Evolutionary conservation across 2,888 invertebrate genomes (phyloP).

Genomic region (Nysson spinosus): DNA sequence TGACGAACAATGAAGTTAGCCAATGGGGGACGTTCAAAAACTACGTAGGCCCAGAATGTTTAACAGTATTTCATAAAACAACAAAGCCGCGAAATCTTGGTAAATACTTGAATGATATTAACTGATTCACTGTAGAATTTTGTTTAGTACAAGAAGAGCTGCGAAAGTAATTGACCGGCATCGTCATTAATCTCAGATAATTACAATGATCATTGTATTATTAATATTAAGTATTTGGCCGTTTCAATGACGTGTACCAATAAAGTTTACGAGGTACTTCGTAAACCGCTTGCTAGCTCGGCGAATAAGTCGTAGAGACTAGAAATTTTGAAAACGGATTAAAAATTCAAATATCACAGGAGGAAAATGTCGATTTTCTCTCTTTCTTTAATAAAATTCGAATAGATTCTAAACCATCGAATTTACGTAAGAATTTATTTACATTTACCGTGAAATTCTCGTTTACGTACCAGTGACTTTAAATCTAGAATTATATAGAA

Average conservation of each 20-base stretch:
- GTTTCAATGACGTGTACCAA: constrained; percentile 59
- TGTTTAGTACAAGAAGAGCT: neutral
- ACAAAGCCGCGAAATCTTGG: no score
- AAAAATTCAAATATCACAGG: constrained; percentile 45
- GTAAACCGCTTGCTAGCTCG: constrained; percentile 41
- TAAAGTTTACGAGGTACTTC: constrained; percentile 42
- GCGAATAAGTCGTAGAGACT: constrained; percentile 66
- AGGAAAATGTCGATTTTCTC: constrained; percentile 43
- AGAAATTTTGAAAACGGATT: constrained; percentile 71
- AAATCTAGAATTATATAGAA: constrained; percentile 19
- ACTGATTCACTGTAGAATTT: no score
- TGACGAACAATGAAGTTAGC: no score
- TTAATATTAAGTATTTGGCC: constrained; percentile 64
- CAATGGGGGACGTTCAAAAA: no score
- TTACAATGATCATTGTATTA: constrained; percentile 38
- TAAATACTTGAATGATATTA: no score
- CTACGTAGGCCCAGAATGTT: no score
- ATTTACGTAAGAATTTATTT: constrained; percentile 37
- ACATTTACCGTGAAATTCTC: constrained; percentile 33
- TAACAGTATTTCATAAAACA: no score
- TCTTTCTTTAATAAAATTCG: constrained; percentile 31
- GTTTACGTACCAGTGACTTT: constrained; percentile 23
- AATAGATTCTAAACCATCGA: constrained; percentile 31
- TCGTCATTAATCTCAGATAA: constrained; percentile 28
- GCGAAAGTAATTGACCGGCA: constrained; percentile 34